Conservation (phyloP, 1,140 invertebrate species). For the Helicoverpa armigera region DNA sequence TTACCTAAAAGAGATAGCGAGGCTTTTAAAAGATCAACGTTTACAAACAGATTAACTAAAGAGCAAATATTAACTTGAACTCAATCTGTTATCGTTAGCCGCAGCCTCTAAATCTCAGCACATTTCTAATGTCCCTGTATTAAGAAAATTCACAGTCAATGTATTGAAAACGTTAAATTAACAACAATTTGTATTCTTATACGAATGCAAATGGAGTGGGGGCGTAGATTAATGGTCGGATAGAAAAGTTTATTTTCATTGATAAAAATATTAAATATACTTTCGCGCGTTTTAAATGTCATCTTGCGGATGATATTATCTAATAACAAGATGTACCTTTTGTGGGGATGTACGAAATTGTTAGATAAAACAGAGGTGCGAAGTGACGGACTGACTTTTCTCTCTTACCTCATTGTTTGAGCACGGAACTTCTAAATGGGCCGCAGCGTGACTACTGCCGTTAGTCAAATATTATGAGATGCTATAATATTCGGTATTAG, state of each 20-base stretch:
- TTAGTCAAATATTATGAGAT: slow-evolving; percentile 54
- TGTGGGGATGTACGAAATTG: slow-evolving; percentile 45
- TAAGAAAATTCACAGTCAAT: not conserved
- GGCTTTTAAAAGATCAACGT: not conserved
- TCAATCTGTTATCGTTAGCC: no score
- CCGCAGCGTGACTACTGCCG: not conserved
- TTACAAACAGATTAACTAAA: not conserved
- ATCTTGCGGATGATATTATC: slow-evolving; percentile 58
- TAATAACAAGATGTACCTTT: slow-evolving; percentile 58
- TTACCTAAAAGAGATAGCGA: slow-evolving; percentile 2
- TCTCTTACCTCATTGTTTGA: slow-evolving; percentile 80
- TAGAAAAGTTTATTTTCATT: slow-evolving; percentile 15
- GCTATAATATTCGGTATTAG: not conserved
- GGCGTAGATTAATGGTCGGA: slow-evolving; percentile 17
- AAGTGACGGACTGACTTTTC: slow-evolving; percentile 70
- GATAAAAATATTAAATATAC: slow-evolving; percentile 11
- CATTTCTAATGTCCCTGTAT: not conserved
- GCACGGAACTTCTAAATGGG: slow-evolving; percentile 61
- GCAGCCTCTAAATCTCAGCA: not conserved
- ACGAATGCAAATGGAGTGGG: not conserved
- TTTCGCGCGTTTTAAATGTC: slow-evolving; percentile 8
- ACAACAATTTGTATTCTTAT: slow-evolving; percentile 28
- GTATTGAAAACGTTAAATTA: not conserved
- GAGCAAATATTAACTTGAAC: slow-evolving; percentile 1
- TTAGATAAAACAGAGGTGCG: slow-evolving; percentile 68